These are phyloP conservation scores for Acropora tenuis DNA, from an alignment of 64 coral and sea anemone species.

Conservation along the genomic window DNA sequence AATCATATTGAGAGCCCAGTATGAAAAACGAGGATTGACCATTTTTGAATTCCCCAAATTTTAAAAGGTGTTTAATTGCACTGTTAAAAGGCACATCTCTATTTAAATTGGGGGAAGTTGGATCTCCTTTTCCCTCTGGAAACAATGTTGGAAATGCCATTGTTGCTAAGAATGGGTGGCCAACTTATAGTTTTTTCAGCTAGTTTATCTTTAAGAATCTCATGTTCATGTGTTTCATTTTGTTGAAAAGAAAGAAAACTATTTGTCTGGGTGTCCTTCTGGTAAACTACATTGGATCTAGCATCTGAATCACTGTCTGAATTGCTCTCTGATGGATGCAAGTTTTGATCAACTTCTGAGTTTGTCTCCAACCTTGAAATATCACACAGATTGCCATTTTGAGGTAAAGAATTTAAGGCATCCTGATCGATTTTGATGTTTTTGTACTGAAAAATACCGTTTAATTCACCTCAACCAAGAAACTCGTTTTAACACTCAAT, in stretches of 20 bases:
- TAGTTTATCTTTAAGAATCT: constrained; percentile 11
- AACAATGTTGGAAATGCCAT: constrained; percentile 40
- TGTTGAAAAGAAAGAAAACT: constrained; percentile 60
- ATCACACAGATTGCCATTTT: not conserved
- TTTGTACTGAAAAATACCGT: not conserved
- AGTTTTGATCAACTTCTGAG: not conserved
- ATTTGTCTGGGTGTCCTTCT: constrained; percentile 16
- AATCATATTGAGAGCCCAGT: not conserved
- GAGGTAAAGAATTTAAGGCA: not conserved
- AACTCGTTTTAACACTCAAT: no score
- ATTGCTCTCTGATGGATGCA: not conserved
- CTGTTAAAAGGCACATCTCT: not conserved
- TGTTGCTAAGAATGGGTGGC: not conserved
- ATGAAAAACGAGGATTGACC: not conserved
- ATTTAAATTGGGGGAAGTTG: not conserved
- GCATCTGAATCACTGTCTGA: not conserved
- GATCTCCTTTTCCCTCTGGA: constrained; percentile 19
- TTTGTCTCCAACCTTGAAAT: not conserved
- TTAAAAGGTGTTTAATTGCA: not conserved
- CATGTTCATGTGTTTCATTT: constrained; percentile 17
- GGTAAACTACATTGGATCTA: not conserved
- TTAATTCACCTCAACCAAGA: no score
- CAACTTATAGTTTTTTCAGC: not conserved
- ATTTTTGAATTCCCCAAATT: not conserved
- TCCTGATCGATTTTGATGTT: not conserved